Evolutionary conservation across 2,888 invertebrate genomes (phyloP).

Genomic region (Limnephilus auricula): DNA sequence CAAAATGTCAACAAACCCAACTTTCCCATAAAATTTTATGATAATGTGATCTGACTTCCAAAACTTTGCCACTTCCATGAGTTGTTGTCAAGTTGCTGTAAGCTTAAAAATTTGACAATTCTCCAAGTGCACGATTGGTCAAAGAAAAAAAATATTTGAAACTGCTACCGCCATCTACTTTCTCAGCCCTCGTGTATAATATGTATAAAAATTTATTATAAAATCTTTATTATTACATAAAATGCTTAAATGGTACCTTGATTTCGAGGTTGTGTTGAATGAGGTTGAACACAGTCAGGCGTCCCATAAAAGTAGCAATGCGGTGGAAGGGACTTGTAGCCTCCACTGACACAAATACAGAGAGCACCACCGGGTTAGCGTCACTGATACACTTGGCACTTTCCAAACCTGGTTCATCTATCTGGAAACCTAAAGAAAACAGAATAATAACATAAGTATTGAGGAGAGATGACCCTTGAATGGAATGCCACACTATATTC

Average conservation of each 20-base stretch:
- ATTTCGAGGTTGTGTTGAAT: slow-evolving; percentile 55
- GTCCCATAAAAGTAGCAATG: slow-evolving; percentile 62
- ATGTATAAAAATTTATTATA: not conserved
- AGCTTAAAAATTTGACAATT: too few relatives aligned
- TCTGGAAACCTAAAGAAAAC: slow-evolving; percentile 58
- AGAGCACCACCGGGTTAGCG: slow-evolving; percentile 59
- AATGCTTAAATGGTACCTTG: slow-evolving; percentile 50
- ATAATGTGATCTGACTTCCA: too few relatives aligned
- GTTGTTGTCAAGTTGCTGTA: too few relatives aligned
- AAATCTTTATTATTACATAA: not conserved
- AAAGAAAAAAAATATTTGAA: too few relatives aligned
- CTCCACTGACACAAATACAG: slow-evolving; percentile 59
- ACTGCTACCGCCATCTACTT: too few relatives aligned
- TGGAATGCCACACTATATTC: not conserved
- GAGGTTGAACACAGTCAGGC: slow-evolving; percentile 58
- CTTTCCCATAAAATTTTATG: too few relatives aligned
- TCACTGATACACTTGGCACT: slow-evolving; percentile 36
- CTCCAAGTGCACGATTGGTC: too few relatives aligned
- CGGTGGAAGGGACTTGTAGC: slow-evolving; percentile 53
- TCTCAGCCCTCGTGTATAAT: too few relatives aligned
- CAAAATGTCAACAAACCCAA: too few relatives aligned
- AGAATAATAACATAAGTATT: not conserved
- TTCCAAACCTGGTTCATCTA: slow-evolving; percentile 57
- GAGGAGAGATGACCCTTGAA: not conserved
- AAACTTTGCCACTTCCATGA: too few relatives aligned